phyloP scores from a whole-genome alignment of 2,113 vertebrate species.

The Oryzias javanicus region DNA sequence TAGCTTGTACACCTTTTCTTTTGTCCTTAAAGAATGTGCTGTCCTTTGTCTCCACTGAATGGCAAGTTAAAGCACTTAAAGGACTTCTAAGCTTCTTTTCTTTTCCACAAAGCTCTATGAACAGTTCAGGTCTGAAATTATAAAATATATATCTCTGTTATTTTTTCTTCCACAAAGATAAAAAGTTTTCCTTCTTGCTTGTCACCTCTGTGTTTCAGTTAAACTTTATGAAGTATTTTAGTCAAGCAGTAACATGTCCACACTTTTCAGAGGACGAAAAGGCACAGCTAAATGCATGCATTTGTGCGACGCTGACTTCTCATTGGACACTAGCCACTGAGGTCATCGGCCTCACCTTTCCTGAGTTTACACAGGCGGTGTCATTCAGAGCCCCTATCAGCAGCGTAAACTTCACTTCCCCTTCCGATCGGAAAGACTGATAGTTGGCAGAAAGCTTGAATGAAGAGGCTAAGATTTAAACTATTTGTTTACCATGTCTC shows the following conservation, averaged over 20 bases:
- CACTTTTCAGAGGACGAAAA: conserved; percentile 52
- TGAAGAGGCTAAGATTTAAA: conserved; percentile 60
- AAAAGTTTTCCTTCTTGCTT: too few species aligned
- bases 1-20: too few species aligned
- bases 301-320: conserved; percentile 44
- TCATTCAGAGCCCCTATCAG: conserved; percentile 61
- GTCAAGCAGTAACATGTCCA: neutral
- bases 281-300: conserved; percentile 24
- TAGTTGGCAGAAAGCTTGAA: conserved; percentile 73
- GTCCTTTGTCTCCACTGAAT: too few species aligned
- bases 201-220: too few species aligned
- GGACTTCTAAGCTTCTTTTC: too few species aligned
- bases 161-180: too few species aligned
- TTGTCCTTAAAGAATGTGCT: too few species aligned
- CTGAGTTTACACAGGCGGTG: conserved; percentile 55
- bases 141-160: too few species aligned
- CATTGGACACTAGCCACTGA: conserved; percentile 53
- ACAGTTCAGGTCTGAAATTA: too few species aligned
- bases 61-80: too few species aligned
- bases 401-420: conserved; percentile 78
- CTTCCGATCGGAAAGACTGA: conserved; percentile 64
- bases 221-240: too few species aligned
- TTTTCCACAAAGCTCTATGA: too few species aligned
- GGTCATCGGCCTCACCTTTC: conserved; percentile 61
- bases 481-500: conserved; percentile 34